phyloP scores from a whole-genome alignment of 2,113 vertebrate species.

The Halichoeres trimaculatus region DNA sequence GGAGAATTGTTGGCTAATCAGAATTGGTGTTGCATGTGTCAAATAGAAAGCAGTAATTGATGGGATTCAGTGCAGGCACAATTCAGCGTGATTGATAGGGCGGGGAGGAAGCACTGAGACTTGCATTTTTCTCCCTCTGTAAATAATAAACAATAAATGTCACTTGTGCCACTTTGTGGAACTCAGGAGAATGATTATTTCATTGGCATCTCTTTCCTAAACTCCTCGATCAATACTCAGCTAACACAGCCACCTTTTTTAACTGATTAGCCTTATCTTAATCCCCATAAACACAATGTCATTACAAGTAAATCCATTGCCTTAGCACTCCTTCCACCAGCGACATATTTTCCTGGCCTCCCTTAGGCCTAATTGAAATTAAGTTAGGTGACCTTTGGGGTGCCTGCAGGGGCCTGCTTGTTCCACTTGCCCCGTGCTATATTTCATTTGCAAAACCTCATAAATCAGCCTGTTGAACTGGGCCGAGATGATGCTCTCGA shows the following conservation, averaged over 20 bases:
- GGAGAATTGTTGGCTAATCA: slow-evolving; percentile 73
- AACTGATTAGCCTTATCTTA: slow-evolving; percentile 56
- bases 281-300: slow-evolving; percentile 49
- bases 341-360: slow-evolving; percentile 63
- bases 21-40: slow-evolving; percentile 60
- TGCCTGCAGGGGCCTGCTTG: slow-evolving; percentile 51
- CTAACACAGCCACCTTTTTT: slow-evolving; percentile 10
- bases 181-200: slow-evolving; percentile 42
- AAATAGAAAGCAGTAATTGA: slow-evolving; percentile 65
- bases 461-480: slow-evolving; percentile 78
- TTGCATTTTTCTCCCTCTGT: slow-evolving; percentile 52
- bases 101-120: slow-evolving; percentile 54
- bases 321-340: slow-evolving; percentile 25
- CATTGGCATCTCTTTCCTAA: slow-evolving; percentile 43
- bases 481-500: slow-evolving; percentile 70
- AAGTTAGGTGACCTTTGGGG: slow-evolving; percentile 81
- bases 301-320: slow-evolving; percentile 60
- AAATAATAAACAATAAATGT: slow-evolving; percentile 57
- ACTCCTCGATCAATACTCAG: slow-evolving; percentile 48
- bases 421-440: slow-evolving; percentile 60
- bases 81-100: slow-evolving; percentile 71
- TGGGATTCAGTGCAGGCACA: slow-evolving; percentile 55
- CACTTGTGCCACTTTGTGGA: slow-evolving; percentile 31
- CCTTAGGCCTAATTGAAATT: slow-evolving; percentile 77
- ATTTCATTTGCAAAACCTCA: slow-evolving; percentile 71